Evolutionary conservation across 2,797 vertebrate species (phyloP).

Genomic region (Macropus fuliginosus): DNA sequence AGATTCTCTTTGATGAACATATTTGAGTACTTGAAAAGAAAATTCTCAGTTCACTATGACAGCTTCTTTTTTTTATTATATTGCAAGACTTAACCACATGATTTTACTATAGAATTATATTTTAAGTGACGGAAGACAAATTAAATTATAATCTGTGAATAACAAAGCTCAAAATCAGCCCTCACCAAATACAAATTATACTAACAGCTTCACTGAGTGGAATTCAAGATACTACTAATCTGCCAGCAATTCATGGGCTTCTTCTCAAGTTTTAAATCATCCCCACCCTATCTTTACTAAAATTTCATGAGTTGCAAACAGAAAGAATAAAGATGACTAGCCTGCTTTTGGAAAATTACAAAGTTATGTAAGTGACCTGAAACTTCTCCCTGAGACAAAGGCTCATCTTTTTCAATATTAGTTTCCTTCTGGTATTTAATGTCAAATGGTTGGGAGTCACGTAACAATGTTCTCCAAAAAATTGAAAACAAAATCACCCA

Average conservation of each 20-base stretch:
- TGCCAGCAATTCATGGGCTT: not conserved
- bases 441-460: not conserved
- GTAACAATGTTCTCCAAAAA: not conserved
- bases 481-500: not conserved
- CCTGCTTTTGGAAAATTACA: not conserved
- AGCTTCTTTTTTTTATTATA: conserved; percentile 46
- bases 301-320: not conserved
- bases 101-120: conserved; percentile 8
- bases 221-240: conserved; percentile 32
- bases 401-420: not conserved
- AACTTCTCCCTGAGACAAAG: not conserved
- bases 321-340: not conserved
- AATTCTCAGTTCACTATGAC: conserved; percentile 21
- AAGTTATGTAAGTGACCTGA: not conserved
- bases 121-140: conserved; percentile 61
- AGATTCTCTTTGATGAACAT: conserved; percentile 39
- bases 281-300: not conserved
- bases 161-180: conserved; percentile 65
- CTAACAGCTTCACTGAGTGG: not conserved
- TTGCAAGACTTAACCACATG: not conserved
- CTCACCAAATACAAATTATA: conserved; percentile 36
- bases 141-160: conserved; percentile 48
- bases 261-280: not conserved
- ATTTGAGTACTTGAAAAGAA: conserved; percentile 49
- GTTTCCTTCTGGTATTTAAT: not conserved